Base-by-base conservation (phyloP, 2,888 invertebrate species). In the Bembecia ichneumoniformis region DNA sequence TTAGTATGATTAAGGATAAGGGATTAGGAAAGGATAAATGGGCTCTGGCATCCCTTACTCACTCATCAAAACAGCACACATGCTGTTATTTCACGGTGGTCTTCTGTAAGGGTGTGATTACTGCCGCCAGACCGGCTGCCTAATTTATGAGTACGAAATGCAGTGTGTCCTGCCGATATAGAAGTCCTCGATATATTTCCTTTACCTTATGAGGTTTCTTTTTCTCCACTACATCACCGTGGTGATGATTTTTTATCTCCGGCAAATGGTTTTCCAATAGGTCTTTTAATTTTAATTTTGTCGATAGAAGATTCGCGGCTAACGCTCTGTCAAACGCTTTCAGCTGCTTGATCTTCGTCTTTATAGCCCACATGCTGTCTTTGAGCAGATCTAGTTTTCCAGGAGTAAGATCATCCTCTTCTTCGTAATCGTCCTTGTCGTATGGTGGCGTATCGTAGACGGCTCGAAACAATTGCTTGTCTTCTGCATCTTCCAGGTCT, bases 291-390 rank as follows among this genome's bases (percentile, higher is more conserved):
- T 78, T 78, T 2, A 84, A 55, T 53, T 83, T 84, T 0, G 84
- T 82, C 1, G 73, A 56, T 20, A 83, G 58, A 48, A 87, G 62
- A 53, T 81, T 82, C 0, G 82, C 83, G 0, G 73, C 76, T 43
- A 87, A 57, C 1, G 84, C 82, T 47, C 81, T 83, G 51, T 81
- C 75, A 54, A 86, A 82, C 0, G 75, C 80, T 53, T 79, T 80
- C 5, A 86, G 56, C 50, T 86, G 78, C 20, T 80, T 77, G 5
- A 86, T 59, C 56, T 84, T 82, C 0, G 83, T 74, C 52, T 83
- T 83, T 35, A 86, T 51, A 1, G 74, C 77, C 84, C 82, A 86
- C 51, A 86, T 58, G 0, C 78, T 77, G 47, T 82, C 84, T 52
- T 84, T 83, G 14, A 82, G 62, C 52, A 84, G 65, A 60, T 83